Evolutionary conservation across 2,113 vertebrate genomes (phyloP).

Genomic region (Ictalurus furcatus): DNA sequence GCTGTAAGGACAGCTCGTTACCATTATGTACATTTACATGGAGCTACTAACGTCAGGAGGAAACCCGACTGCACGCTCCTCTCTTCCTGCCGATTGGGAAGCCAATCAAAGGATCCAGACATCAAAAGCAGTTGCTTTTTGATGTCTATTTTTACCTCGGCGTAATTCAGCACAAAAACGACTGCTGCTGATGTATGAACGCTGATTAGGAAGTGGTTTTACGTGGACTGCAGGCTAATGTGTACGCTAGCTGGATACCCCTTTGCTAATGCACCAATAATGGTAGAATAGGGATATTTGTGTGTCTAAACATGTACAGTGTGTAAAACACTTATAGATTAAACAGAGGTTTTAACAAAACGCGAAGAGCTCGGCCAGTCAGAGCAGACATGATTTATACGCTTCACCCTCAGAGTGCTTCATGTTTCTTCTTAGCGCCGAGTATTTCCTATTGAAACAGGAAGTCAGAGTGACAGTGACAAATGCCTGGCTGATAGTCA

Average conservation of each 20-base stretch:
- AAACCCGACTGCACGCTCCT: neutral
- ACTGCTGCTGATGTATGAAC: neutral
- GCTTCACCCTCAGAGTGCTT: neutral
- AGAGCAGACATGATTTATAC: neutral
- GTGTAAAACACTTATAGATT: neutral
- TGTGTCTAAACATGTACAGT: neutral
- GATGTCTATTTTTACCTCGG: neutral
- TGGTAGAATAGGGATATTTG: neutral
- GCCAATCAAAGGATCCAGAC: conserved; percentile 3
- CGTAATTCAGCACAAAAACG: neutral
- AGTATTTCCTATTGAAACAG: neutral
- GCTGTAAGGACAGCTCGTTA: neutral
- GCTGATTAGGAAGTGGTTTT: neutral
- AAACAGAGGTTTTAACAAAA: neutral
- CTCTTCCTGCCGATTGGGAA: neutral
- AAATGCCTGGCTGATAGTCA: neutral
- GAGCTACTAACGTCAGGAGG: no score
- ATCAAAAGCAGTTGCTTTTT: neutral
- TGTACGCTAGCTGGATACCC: neutral
- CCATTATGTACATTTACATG: neutral
- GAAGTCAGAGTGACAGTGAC: neutral
- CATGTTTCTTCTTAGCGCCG: neutral
- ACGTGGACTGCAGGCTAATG: neutral
- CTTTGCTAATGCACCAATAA: neutral
- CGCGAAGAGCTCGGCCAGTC: neutral